Evolutionary conservation across 2,113 vertebrate species (phyloP), one percentile per base, ranked within the genome.

Genomic region (Mohoua ochrocephala): DNA sequence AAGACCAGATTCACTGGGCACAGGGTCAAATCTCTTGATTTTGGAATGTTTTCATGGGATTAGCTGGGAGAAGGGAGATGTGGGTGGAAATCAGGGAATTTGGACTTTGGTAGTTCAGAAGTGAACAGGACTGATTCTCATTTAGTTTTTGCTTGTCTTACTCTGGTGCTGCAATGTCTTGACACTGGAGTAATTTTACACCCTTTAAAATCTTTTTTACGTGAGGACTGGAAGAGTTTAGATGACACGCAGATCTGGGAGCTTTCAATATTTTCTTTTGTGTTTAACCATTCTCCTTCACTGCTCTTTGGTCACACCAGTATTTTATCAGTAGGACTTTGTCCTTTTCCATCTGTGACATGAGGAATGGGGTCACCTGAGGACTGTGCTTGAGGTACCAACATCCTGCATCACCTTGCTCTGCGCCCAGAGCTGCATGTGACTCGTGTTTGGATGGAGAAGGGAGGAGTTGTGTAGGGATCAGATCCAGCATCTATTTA

Each of bases 361-460:
- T 5, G 7, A 64, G 57, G 26, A 53, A 22, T 0, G 0, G 35
- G 35, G 14, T 15, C 27, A 22, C 4, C 15, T 18, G 65, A 70
- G 83, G 69, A 54, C 26, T 33, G n/a, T 68, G 17, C 33, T 53
- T 8, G 26, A 88, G 60, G 47, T 39, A 19, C 67, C 84, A 63
- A 2, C 61, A 54, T 52, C 57, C 56, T 30, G 4, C 8, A 1
- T 56, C 6, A 0, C n/a, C 53, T 28, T 28, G 16, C n/a, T 63
- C 7, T 50, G 33, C 0, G 0, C 44, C 44, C 59, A 37, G 28
- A 59, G 30, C 57, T 60, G 0, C 5, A 2, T 3, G 37, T 42
- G 76, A 67, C 30, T 68, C 45, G 3, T 10, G 20, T 70, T 67
- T 2, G 15, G 56, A 35, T 71, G 28, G 7, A 8, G 15, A 7